Conservation (phyloP, 1,140 invertebrate species). For the Argopecten irradians region DNA sequence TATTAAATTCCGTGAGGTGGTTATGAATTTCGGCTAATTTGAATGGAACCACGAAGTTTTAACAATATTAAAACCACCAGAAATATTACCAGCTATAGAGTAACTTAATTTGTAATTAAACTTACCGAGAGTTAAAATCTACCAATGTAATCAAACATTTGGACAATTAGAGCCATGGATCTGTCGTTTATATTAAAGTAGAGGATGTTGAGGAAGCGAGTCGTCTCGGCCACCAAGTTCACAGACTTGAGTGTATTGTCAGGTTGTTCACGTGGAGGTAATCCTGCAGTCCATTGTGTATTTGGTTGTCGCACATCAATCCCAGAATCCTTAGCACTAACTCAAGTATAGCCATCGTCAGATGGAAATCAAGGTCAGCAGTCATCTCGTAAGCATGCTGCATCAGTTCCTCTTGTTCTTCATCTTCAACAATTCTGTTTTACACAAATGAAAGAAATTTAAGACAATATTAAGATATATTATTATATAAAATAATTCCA, state of each 20-base stretch:
- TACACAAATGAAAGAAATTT: too few species aligned
- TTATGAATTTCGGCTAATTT: too few species aligned
- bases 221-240: slow-evolving; percentile 73
- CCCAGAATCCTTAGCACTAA: slow-evolving; percentile 73
- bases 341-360: slow-evolving; percentile 73
- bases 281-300: slow-evolving; percentile 67
- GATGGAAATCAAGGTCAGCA: slow-evolving; percentile 66
- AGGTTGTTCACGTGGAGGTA: slow-evolving; percentile 74
- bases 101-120: slow-evolving; percentile 71
- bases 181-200: slow-evolving; percentile 72
- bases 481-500: too few species aligned
- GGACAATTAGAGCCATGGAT: slow-evolving; percentile 68
- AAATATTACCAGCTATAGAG: too few species aligned
- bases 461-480: too few species aligned
- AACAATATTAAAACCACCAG: too few species aligned
- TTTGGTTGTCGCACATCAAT: slow-evolving; percentile 76
- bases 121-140: slow-evolving; percentile 74
- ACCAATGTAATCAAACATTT: slow-evolving; percentile 73
- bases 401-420: slow-evolving; percentile 58
- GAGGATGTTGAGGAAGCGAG: slow-evolving; percentile 68
- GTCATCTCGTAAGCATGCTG: slow-evolving; percentile 54
- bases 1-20: too few species aligned
- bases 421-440: slow-evolving; percentile 60
- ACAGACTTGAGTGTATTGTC: slow-evolving; percentile 75
- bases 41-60: too few species aligned